These are phyloP conservation scores for Phyllopteryx taeniolatus DNA, from an alignment of 2,113 vertebrate species.

Conservation along the genomic window DNA sequence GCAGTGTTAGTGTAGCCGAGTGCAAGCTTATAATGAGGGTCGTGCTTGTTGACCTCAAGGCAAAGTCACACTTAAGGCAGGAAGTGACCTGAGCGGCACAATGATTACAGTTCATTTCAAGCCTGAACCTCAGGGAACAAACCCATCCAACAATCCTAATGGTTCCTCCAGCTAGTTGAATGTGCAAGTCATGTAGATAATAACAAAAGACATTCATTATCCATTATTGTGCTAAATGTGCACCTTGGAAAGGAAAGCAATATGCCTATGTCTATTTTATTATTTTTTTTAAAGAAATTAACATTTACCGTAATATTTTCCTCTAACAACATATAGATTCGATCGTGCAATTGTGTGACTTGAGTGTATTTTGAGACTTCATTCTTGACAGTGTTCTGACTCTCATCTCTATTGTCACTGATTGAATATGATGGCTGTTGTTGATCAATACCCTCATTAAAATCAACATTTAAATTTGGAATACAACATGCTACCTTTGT, in stretches of 20 bases:
- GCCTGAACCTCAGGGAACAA: background rate
- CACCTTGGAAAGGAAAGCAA: background rate
- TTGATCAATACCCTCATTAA: too few relatives aligned
- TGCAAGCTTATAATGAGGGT: slow-evolving; percentile 6
- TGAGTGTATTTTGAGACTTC: too few relatives aligned
- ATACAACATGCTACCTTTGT: too few relatives aligned
- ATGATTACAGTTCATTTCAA: slow-evolving; percentile 7
- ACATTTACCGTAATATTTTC: background rate
- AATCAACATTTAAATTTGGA: too few relatives aligned
- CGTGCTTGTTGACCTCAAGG: background rate
- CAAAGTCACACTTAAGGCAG: slow-evolving; percentile 3
- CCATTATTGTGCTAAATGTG: background rate
- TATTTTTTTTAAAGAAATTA: too few relatives aligned
- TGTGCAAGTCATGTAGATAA: background rate
- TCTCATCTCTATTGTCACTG: too few relatives aligned
- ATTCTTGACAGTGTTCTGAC: too few relatives aligned
- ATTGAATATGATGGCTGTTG: too few relatives aligned
- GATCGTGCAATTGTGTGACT: background rate
- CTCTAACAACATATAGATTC: background rate
- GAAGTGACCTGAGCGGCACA: background rate
- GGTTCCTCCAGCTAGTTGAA: background rate
- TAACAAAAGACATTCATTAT: background rate
- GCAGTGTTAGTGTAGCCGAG: background rate
- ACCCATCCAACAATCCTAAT: background rate
- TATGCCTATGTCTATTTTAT: background rate